Evolutionary conservation across 1,140 invertebrate genomes (phyloP), one percentile per base, ranked within the genome.

Genomic region (Tetragnatha versicolor): DNA sequence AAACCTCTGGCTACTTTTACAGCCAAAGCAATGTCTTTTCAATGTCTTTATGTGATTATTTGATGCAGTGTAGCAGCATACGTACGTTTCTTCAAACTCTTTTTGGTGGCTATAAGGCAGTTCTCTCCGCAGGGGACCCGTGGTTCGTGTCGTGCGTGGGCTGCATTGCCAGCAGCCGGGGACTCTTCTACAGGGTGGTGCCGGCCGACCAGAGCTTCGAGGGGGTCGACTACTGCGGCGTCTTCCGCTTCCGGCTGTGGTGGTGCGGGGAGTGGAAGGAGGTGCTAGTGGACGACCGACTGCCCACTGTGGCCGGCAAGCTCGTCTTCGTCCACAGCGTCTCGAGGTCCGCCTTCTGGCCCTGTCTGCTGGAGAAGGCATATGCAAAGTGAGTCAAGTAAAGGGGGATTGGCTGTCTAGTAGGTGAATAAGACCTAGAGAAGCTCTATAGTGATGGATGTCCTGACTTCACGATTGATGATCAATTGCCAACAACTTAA

Each of bases 191-290:
- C 86, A 89, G 94, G 58, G 96, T 98, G 4, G 96, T 99, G 35
- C 95, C 96, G 0, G 94, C 93, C 1, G 95, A 98, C 85, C 97
- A 99, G 86, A 89, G 90, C 17, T 95, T 98, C 82, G 17, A 45
- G 7, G 88, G 89, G 2, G 88, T 89, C 2, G 86, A 84, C 27
- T 88, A 88, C 66, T 76, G 81, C 17, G 94, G 95, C 0, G 90
- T 97, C 14, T 98, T 97, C 86, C 91, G 94, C 81, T 99, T 99
- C 88, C 90, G 94, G 0, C 85, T 98, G 20, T 98, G 95, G 95
- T 96, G 95, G 93, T 96, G 94, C 82, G 96, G 96, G 0, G 92
- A 96, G 85, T 98, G 96, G 97, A 91, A 93, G 17, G 96, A 98
- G 84, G 95, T 99, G 1, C 87, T 97, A 17, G 94, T 99, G 20